Evolutionary conservation across 2,888 invertebrate species (phyloP).

Genomic region (Ypsolopha scabrella): DNA sequence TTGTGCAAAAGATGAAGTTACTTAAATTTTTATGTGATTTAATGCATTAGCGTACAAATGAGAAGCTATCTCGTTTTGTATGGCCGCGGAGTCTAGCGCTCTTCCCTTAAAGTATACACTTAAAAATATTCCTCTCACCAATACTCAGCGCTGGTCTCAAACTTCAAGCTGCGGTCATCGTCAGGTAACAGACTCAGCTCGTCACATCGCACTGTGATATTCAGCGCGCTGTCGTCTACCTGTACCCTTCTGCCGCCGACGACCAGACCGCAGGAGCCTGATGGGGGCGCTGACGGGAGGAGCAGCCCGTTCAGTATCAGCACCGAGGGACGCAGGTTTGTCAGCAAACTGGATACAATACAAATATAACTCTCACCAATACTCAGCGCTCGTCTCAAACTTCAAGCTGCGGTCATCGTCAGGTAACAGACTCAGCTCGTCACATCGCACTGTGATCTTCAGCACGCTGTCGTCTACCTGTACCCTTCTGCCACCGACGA

Average conservation of each 20-base stretch:
- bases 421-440: constrained; percentile 6
- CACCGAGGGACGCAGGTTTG: constrained; percentile 38
- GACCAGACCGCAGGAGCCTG: constrained; percentile 38
- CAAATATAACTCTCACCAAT: background rate
- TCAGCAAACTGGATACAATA: constrained; percentile 25
- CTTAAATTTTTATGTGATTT: too few relatives aligned
- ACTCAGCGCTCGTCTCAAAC: constrained; percentile 9
- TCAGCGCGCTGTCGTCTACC: background rate
- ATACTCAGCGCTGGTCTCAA: constrained; percentile 8
- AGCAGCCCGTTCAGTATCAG: constrained; percentile 41
- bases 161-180: constrained; percentile 20
- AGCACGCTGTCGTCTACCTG: background rate
- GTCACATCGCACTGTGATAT: background rate
- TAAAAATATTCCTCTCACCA: too few relatives aligned
- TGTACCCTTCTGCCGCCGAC: constrained; percentile 1
- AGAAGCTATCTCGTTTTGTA: too few relatives aligned
- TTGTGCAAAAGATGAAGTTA: too few relatives aligned
- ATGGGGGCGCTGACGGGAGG: constrained; percentile 37
- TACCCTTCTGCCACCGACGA: constrained; percentile 1
- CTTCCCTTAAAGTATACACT: too few relatives aligned
- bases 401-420: constrained; percentile 22
- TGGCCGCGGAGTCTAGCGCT: too few relatives aligned
- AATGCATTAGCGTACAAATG: too few relatives aligned
- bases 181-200: constrained; percentile 9
- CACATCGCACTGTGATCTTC: background rate